Evolutionary conservation across 2,797 vertebrate species (phyloP).

Genomic region (Mionectes olivaceus): DNA sequence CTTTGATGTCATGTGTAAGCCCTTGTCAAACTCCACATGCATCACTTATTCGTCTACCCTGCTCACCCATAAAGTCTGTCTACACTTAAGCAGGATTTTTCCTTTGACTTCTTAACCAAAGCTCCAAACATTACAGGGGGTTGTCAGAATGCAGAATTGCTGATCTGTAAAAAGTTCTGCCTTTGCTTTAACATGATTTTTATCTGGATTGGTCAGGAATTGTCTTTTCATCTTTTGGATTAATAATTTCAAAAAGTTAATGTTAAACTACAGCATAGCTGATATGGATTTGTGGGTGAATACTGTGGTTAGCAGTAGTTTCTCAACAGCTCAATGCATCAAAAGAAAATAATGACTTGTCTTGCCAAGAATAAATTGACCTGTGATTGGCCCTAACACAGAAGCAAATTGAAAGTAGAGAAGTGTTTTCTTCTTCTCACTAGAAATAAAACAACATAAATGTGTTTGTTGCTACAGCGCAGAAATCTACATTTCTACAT

Average conservation of each 20-base stretch:
- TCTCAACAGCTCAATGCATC: not conserved
- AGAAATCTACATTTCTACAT: not conserved
- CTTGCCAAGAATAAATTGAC: not conserved
- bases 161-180: not conserved
- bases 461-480: not conserved
- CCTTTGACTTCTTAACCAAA: not conserved
- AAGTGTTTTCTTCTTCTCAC: not conserved
- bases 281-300: not conserved
- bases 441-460: not conserved
- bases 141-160: not conserved
- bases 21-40: not conserved
- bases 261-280: not conserved
- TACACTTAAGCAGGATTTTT: not conserved
- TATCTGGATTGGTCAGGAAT: not conserved
- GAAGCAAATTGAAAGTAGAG: not conserved
- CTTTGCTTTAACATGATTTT: not conserved
- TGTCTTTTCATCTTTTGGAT: not conserved
- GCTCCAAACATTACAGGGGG: accelerated
- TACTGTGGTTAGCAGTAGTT: not conserved
- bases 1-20: not conserved
- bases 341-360: not conserved
- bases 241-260: not conserved
- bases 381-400: not conserved
- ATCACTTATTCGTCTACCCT: not conserved
- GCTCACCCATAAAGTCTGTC: not conserved